Conservation (phyloP, 2,888 invertebrate species). For the Epicampocera succincta region DNA sequence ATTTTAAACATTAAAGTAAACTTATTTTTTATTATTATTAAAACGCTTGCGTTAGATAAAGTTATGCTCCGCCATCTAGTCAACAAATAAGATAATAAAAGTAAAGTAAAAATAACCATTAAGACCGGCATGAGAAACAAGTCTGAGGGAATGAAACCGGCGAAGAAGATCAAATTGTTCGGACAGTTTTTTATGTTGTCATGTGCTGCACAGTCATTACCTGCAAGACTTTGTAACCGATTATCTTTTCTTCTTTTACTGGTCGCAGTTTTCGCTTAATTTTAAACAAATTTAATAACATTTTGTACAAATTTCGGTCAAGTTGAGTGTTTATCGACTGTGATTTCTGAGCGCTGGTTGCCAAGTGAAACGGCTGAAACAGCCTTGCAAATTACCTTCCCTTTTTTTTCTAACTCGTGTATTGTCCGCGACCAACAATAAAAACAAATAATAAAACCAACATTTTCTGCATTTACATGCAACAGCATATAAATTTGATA, state of each 20-base stretch:
- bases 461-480: slow-evolving; percentile 18
- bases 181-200: slow-evolving; percentile 12
- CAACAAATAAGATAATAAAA: slow-evolving; percentile 5
- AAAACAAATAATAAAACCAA: slow-evolving; percentile 10
- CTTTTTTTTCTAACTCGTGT: slow-evolving; percentile 18
- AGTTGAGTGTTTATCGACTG: slow-evolving; percentile 16
- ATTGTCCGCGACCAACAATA: slow-evolving; percentile 25
- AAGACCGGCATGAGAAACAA: slow-evolving; percentile 44
- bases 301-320: slow-evolving; percentile 39
- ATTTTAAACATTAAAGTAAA: no score
- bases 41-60: no score
- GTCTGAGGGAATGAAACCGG: slow-evolving; percentile 11
- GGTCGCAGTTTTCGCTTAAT: background rate
- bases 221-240: background rate
- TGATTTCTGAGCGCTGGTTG: background rate
- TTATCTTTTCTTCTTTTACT: background rate
- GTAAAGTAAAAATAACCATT: slow-evolving; percentile 12
- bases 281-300: slow-evolving; percentile 30
- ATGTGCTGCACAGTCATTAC: background rate
- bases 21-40: no score
- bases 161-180: slow-evolving; percentile 15
- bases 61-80: background rate
- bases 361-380: slow-evolving; percentile 34
- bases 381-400: slow-evolving; percentile 52
- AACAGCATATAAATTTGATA: slow-evolving; percentile 15